phyloP scores from a whole-genome alignment of 1,140 invertebrate species.

The Rhopalosiphum padi region DNA sequence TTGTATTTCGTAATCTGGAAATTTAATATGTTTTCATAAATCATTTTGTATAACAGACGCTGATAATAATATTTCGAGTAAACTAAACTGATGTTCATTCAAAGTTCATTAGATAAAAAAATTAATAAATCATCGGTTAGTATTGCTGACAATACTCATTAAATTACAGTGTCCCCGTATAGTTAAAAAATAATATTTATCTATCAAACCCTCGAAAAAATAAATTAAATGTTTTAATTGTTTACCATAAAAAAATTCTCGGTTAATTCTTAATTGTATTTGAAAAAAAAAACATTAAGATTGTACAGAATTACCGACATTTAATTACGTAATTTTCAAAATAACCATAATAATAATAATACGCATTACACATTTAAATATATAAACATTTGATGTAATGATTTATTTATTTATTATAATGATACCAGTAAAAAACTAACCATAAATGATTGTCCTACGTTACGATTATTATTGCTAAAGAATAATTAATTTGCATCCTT shows the following conservation, averaged over 20 bases:
- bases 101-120: slow-evolving; percentile 32
- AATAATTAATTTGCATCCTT: background rate
- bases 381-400: background rate
- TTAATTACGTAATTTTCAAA: background rate
- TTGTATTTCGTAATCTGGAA: background rate
- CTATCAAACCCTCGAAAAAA: background rate
- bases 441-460: background rate
- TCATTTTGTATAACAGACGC: background rate
- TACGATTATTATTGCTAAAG: background rate
- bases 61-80: slow-evolving; percentile 38
- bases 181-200: background rate
- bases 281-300: background rate
- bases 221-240: background rate
- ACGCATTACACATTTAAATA: background rate
- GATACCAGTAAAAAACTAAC: background rate
- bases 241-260: background rate
- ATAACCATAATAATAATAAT: background rate
- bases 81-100: slow-evolving; percentile 6
- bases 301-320: background rate
- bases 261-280: background rate
- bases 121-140: background rate
- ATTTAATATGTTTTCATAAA: slow-evolving; percentile 32
- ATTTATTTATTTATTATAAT: slow-evolving; percentile 1
- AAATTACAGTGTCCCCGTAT: background rate
- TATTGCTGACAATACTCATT: slow-evolving; percentile 13